A percentile compares a stretch with the other conserved stretches of the same genome.
These are phyloP conservation scores for Elephas maximus DNA, from an alignment of 2,113 vertebrate species.

Conservation along the genomic window DNA sequence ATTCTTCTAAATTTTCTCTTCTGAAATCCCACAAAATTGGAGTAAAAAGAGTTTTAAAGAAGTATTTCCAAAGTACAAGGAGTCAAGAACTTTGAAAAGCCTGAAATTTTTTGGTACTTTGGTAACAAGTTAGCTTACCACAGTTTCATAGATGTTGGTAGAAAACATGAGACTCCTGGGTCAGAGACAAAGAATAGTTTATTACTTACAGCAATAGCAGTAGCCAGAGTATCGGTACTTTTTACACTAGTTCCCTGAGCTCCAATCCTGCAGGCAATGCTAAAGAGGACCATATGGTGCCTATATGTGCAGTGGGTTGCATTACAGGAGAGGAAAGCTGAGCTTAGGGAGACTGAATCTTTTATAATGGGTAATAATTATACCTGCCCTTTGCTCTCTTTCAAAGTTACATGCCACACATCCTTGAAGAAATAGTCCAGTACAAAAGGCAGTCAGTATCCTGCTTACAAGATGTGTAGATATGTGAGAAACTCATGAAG, in stretches of 20 bases:
- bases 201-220: neutral
- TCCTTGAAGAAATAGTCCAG: constrained; percentile 1
- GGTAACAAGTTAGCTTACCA: neutral
- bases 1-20: neutral
- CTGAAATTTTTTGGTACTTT: neutral
- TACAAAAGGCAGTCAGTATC: neutral
- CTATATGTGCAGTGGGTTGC: neutral
- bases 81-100: neutral
- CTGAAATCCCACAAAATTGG: neutral
- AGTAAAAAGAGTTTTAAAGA: neutral
- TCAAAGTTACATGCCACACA: neutral
- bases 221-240: neutral
- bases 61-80: neutral
- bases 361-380: neutral
- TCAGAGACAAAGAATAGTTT: neutral
- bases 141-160: neutral
- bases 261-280: neutral
- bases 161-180: neutral
- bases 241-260: neutral
- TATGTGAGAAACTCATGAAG: neutral
- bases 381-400: neutral
- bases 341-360: neutral
- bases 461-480: neutral
- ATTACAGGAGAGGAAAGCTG: neutral
- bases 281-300: neutral